These are phyloP conservation scores for Vandiemenella viatica DNA, from an alignment of 2,888 invertebrate species.

Conservation along the genomic window DNA sequence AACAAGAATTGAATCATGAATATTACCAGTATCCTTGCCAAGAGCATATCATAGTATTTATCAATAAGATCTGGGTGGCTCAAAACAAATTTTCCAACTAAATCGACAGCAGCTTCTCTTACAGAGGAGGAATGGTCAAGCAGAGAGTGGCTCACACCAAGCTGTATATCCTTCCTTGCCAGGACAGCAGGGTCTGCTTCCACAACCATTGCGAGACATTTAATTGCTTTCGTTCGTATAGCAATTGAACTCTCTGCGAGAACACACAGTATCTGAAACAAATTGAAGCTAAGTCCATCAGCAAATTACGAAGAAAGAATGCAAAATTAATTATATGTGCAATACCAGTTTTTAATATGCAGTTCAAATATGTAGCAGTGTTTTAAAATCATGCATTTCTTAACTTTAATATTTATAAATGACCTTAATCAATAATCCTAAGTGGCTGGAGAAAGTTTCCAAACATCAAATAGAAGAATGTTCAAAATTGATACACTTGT, in stretches of 20 bases:
- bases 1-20: neutral
- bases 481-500: too few species aligned
- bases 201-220: conserved; percentile 94
- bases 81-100: conserved; percentile 96
- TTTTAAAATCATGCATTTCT: too few species aligned
- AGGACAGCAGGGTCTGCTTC: conserved; percentile 92
- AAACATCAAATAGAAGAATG: too few species aligned
- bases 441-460: too few species aligned
- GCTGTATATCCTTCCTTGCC: conserved; percentile 85
- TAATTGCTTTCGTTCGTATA: conserved; percentile 96
- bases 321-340: neutral
- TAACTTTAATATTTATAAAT: too few species aligned
- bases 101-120: conserved; percentile 94
- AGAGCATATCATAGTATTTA: conserved; percentile 94
- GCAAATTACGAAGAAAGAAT: conserved; percentile 2
- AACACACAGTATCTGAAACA: conserved; percentile 63
- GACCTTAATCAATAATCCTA: too few species aligned
- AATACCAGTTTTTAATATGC: too few species aligned
- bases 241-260: conserved; percentile 84
- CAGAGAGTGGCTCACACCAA: conserved; percentile 89
- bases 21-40: conserved; percentile 70
- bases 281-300: too few species aligned
- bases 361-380: too few species aligned
- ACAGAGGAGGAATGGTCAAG: conserved; percentile 97
- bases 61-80: conserved; percentile 91